These are phyloP conservation scores for Pogonomyrmex californicus DNA, from an alignment of 1,140 invertebrate genomes.

Conservation along the genomic window DNA sequence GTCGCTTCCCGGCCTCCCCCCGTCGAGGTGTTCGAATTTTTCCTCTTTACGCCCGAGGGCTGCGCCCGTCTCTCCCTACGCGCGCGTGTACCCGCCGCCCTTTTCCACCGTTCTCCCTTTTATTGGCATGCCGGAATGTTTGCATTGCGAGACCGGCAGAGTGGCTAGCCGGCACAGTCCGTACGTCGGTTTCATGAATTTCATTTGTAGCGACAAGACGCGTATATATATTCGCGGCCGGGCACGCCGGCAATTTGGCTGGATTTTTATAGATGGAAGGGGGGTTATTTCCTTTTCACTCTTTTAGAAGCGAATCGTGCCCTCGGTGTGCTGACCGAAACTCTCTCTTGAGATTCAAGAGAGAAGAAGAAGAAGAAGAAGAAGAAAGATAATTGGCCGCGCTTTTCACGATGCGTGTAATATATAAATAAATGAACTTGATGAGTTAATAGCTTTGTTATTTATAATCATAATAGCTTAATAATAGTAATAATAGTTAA, in stretches of 20 bases:
- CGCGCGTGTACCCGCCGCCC: not conserved
- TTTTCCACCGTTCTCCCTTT: constrained; percentile 30
- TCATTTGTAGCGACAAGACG: constrained; percentile 65
- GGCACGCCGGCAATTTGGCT: constrained; percentile 38
- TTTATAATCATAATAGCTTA: not conserved
- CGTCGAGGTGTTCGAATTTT: constrained; percentile 73
- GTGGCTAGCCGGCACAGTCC: constrained; percentile 40
- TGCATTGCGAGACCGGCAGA: constrained; percentile 66
- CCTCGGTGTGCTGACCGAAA: constrained; percentile 7
- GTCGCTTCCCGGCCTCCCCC: not conserved
- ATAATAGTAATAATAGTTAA: too few species aligned
- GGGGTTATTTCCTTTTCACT: constrained; percentile 31
- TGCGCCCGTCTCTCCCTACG: not conserved
- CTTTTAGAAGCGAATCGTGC: constrained; percentile 3
- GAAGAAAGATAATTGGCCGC: not conserved
- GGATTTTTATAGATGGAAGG: constrained; percentile 50
- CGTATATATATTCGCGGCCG: constrained; percentile 55
- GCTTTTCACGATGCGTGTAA: not conserved
- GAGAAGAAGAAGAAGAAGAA: not conserved
- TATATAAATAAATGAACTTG: not conserved
- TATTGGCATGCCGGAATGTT: constrained; percentile 70
- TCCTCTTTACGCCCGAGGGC: constrained; percentile 61
- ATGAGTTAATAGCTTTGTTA: not conserved
- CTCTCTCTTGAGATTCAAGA: not conserved
- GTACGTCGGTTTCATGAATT: constrained; percentile 69